phyloP scores from a whole-genome alignment of 2,113 vertebrate genomes.

The Triplophysa tibetana region DNA sequence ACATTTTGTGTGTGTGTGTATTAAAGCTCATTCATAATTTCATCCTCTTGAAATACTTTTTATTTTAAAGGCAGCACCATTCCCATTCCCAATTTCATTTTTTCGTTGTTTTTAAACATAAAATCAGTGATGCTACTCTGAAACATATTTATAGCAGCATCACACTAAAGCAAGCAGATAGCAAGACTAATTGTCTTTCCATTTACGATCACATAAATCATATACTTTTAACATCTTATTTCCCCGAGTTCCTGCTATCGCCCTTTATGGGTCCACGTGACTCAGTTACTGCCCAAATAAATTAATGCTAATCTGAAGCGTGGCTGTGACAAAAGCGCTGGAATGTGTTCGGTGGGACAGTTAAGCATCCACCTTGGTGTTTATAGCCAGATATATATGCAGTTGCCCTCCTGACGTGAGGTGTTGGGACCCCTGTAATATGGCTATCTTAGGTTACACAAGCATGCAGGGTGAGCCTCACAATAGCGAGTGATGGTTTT shows the following conservation, averaged over 20 bases:
- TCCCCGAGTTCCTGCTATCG: slow-evolving; percentile 55
- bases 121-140: no score
- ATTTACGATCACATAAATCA: slow-evolving; percentile 57
- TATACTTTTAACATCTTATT: slow-evolving; percentile 54
- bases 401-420: slow-evolving; percentile 73
- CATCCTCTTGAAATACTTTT: no score
- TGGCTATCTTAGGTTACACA: slow-evolving; percentile 72
- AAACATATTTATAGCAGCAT: background rate
- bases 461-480: slow-evolving; percentile 57
- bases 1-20: no score
- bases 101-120: no score
- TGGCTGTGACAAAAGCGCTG: slow-evolving; percentile 79
- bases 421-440: slow-evolving; percentile 70
- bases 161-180: slow-evolving; percentile 2
- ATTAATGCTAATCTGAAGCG: slow-evolving; percentile 64
- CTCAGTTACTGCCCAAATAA: slow-evolving; percentile 61
- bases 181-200: slow-evolving; percentile 39
- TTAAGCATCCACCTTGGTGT: slow-evolving; percentile 71
- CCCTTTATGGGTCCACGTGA: slow-evolving; percentile 54
- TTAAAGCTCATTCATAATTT: no score
- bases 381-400: slow-evolving; percentile 72
- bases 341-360: slow-evolving; percentile 75
- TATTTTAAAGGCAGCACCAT: no score
- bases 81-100: no score
- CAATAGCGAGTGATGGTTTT: slow-evolving; percentile 10